A percentile compares a stretch with the other conserved stretches of the same genome.
These are phyloP conservation scores for Carassius carassius DNA, from an alignment of 2,113 vertebrate genomes.

Conservation along the genomic window DNA sequence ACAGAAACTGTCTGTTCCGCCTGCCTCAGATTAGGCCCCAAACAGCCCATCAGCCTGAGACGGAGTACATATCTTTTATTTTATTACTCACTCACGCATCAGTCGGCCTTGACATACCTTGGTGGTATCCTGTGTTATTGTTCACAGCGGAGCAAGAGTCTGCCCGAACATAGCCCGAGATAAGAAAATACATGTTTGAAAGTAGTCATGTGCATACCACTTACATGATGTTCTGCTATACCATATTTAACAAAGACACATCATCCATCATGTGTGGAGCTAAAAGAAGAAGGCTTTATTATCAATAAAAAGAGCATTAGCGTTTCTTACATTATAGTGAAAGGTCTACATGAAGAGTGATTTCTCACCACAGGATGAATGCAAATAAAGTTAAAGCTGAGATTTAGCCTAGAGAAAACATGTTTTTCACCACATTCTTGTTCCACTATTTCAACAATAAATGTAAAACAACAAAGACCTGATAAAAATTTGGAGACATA, in stretches of 20 bases:
- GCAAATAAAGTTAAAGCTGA: background rate
- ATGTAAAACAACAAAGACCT: background rate
- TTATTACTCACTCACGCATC: slow-evolving; percentile 58
- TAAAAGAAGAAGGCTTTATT: background rate
- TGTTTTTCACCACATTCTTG: background rate
- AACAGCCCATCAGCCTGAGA: slow-evolving; percentile 62
- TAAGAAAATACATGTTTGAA: background rate
- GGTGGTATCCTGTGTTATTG: background rate
- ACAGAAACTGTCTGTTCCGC: slow-evolving; percentile 72
- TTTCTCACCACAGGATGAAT: background rate
- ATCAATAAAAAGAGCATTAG: background rate
- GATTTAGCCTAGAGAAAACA: background rate
- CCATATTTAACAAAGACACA: slow-evolving; percentile 2
- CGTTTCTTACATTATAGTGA: background rate
- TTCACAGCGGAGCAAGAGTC: background rate
- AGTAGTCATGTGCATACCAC: background rate
- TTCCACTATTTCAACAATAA: background rate
- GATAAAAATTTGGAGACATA: background rate
- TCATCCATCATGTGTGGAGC: background rate
- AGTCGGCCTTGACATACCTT: background rate
- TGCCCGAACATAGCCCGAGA: slow-evolving; percentile 9
- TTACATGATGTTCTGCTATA: background rate
- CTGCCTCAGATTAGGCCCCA: slow-evolving; percentile 69
- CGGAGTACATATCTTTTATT: slow-evolving; percentile 58
- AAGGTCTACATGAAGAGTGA: background rate